Evolutionary conservation across 2,113 vertebrate genomes (phyloP).

Genomic region (Symphodus melops): DNA sequence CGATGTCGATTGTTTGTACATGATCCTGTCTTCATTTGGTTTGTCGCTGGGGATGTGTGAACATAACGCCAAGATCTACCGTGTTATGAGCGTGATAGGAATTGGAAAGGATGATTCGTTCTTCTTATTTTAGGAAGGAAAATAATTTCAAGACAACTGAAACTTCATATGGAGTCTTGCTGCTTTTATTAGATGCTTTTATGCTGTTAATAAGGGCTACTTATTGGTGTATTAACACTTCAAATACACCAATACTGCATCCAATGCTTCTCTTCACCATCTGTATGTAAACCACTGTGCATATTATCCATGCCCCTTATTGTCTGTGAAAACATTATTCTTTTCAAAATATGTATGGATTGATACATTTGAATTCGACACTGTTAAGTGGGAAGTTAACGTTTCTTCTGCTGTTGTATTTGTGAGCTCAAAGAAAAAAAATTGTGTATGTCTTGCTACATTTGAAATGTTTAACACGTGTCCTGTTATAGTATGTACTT

Average conservation of each 20-base stretch:
- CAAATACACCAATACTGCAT: slow-evolving; percentile 33
- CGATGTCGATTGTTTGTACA: slow-evolving; percentile 52
- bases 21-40: slow-evolving; percentile 64
- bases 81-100: not conserved
- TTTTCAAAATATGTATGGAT: slow-evolving; percentile 7
- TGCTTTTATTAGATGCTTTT: slow-evolving; percentile 42
- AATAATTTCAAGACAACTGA: not conserved
- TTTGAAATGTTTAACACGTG: slow-evolving; percentile 23
- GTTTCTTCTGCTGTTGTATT: slow-evolving; percentile 7
- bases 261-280: slow-evolving; percentile 38
- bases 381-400: not conserved
- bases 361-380: not conserved
- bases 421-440: slow-evolving; percentile 19
- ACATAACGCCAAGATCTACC: slow-evolving; percentile 25
- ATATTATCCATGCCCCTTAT: slow-evolving; percentile 8
- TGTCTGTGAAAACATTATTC: slow-evolving; percentile 8
- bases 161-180: not conserved
- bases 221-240: slow-evolving; percentile 37
- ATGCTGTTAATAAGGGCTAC: slow-evolving; percentile 20
- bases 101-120: slow-evolving; percentile 11
- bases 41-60: slow-evolving; percentile 43
- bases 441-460: slow-evolving; percentile 19
- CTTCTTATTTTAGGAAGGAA: slow-evolving; percentile 7
- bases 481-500: slow-evolving; percentile 3
- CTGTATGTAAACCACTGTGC: slow-evolving; percentile 40